Conservation (phyloP, 2,888 invertebrate genomes). For the Polymixis lichenea region DNA sequence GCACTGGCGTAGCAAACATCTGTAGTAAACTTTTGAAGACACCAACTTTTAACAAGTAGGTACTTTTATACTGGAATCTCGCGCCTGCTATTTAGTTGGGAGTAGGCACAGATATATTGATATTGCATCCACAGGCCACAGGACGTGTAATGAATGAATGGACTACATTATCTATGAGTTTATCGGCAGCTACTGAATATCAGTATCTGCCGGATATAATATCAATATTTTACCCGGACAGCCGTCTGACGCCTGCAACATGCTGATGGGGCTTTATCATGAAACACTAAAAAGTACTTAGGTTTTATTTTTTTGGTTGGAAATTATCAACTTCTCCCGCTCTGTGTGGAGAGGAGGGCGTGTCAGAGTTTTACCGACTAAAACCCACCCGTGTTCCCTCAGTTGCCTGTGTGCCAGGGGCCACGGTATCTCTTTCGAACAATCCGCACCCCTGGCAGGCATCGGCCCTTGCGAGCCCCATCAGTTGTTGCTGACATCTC, state of each 20-base stretch:
- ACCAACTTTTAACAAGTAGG: background rate
- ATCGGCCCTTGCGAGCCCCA: too few species aligned
- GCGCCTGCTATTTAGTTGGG: background rate
- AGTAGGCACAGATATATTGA: background rate
- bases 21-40: background rate
- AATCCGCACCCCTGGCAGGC: too few species aligned
- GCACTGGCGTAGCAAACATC: conserved; percentile 16
- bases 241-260: background rate
- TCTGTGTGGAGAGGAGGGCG: too few species aligned
- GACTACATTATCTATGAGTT: background rate
- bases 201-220: too few species aligned
- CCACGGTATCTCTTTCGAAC: too few species aligned
- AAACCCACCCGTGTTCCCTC: too few species aligned
- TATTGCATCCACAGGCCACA: background rate
- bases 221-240: background rate
- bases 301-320: background rate
- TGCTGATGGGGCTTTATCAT: background rate
- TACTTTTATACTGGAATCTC: background rate
- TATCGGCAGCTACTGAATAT: background rate
- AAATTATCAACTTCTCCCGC: too few species aligned
- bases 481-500: too few species aligned
- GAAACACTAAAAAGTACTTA: background rate
- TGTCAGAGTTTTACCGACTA: too few species aligned
- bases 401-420: too few species aligned
- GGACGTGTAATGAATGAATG: background rate